Conservation (phyloP, 2,888 invertebrate genomes). For the Chrysotoxum bicinctum region DNA sequence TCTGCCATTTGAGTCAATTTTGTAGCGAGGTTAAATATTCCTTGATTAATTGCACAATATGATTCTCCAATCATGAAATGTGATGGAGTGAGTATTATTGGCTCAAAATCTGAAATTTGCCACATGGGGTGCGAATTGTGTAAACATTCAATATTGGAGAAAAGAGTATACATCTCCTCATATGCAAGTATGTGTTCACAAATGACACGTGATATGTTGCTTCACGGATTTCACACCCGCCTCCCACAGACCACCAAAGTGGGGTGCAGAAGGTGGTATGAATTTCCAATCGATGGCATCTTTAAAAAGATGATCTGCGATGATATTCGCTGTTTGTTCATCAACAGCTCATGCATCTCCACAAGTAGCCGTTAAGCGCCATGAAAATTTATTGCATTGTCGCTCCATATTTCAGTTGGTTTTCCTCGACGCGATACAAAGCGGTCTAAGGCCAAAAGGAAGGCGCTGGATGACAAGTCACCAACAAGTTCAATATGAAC, state of each 20-base stretch:
- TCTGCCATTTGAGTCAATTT: constrained; percentile 39
- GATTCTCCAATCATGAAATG: constrained; percentile 14
- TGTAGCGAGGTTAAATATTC: constrained; percentile 26
- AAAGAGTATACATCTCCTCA: constrained; percentile 21
- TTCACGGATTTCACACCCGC: constrained; percentile 30
- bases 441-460: background rate
- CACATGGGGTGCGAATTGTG: constrained; percentile 14
- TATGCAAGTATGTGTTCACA: constrained; percentile 18
- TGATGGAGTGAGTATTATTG: background rate
- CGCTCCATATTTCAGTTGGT: background rate
- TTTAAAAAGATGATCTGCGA: too few relatives aligned
- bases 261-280: too few relatives aligned
- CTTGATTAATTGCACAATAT: background rate
- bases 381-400: background rate
- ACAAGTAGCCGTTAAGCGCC: too few relatives aligned
- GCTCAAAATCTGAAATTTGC: constrained; percentile 1
- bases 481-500: background rate
- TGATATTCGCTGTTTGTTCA: too few relatives aligned
- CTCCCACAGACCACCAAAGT: background rate
- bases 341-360: too few relatives aligned
- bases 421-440: background rate
- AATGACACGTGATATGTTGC: constrained; percentile 8
- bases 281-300: too few relatives aligned
- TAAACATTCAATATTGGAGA: background rate
- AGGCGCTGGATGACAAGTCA: background rate